Evolutionary conservation across 2,888 invertebrate genomes (phyloP).

Genomic region (Dynastes hyllus): DNA sequence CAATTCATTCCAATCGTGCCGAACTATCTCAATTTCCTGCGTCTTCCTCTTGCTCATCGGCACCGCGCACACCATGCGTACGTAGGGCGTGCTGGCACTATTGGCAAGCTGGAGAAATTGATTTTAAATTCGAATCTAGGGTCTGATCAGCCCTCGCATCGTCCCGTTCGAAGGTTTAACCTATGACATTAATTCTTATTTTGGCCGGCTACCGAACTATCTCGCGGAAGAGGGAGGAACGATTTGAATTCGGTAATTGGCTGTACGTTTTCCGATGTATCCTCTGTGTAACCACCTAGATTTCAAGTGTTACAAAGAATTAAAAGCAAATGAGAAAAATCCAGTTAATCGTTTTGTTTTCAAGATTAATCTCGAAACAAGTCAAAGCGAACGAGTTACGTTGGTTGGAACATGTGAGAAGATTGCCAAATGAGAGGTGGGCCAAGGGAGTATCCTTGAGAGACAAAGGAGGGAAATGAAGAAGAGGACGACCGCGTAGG

Average conservation of each 20-base stretch:
- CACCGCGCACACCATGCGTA: neutral
- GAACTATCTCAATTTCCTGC: slow-evolving; percentile 19
- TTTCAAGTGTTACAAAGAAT: too few species aligned
- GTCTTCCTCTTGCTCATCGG: neutral
- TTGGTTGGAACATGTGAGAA: too few species aligned
- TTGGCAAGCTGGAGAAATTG: neutral
- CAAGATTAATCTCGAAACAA: too few species aligned
- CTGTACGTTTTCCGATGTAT: too few species aligned
- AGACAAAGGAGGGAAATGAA: too few species aligned
- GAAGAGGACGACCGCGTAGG: too few species aligned
- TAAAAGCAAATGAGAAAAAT: too few species aligned
- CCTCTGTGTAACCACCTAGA: too few species aligned
- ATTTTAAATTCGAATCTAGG: slow-evolving; percentile 5
- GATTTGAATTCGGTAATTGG: neutral
- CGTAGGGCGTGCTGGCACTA: neutral
- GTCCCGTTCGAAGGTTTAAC: neutral
- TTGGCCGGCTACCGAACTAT: neutral
- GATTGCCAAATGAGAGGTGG: too few species aligned
- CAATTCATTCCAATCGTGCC: slow-evolving; percentile 11
- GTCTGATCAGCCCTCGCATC: neutral
- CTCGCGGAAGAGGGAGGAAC: neutral
- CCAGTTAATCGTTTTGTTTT: too few species aligned
- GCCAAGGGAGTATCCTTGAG: too few species aligned
- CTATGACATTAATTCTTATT: neutral
- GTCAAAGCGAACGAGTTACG: too few species aligned